phyloP scores from a whole-genome alignment of 1,140 invertebrate genomes.

The roundworm (Caenorhabditis elegans) region WBcel235 BX284602.5:4276001-4276500 shows the following conservation, averaged over 20 bases:
- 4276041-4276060: no score
- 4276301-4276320: background rate
- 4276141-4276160: no score
- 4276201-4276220: background rate
- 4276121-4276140: no score
- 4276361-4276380: constrained; percentile 27
- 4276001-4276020: no score
- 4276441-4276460: background rate
- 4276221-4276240: background rate
- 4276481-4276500: background rate
- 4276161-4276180: no score
- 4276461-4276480: constrained; percentile 34
- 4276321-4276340: background rate
- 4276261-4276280: background rate
- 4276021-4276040: no score
- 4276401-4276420: constrained; percentile 28
- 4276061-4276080: no score
- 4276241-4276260: constrained; percentile 35
- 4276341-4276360: constrained; percentile 31
- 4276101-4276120: no score
- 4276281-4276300: constrained; percentile 26
- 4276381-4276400: constrained; percentile 25
- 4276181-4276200: no score
- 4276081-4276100: no score
- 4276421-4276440: constrained; percentile 38